phyloP scores from a whole-genome alignment of 2,797 vertebrate genomes.

The Coendou prehensilis region DNA sequence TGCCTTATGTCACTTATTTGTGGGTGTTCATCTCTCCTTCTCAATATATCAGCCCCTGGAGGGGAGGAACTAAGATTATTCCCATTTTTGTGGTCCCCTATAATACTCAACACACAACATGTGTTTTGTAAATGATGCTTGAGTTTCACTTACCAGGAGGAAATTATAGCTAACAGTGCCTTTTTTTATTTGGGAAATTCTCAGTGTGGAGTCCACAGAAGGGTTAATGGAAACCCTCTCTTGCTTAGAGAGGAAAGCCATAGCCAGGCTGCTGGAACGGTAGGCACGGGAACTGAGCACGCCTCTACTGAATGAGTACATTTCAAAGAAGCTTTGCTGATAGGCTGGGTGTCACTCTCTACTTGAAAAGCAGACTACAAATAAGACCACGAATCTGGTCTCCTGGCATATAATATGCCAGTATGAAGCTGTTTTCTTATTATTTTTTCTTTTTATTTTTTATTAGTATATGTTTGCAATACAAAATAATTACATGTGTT shows the following conservation, averaged over 20 bases:
- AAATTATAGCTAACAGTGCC: background rate
- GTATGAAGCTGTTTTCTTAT: background rate
- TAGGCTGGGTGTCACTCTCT: background rate
- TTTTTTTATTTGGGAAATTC: slow-evolving; percentile 3
- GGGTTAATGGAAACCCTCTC: background rate
- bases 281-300: background rate
- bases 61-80: background rate
- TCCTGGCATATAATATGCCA: background rate
- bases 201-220: background rate
- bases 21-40: background rate
- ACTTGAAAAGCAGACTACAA: background rate
- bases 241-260: background rate
- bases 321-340: background rate
- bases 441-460: background rate
- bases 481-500: background rate
- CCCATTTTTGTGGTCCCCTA: background rate
- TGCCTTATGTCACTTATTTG: background rate
- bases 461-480: background rate
- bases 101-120: background rate
- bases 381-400: background rate
- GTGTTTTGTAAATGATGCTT: background rate
- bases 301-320: background rate
- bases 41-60: background rate
- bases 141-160: slow-evolving; percentile 45
- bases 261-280: background rate